Evolutionary conservation across 2,888 invertebrate genomes (phyloP), one percentile per base, ranked within the genome.

Genomic region (Andrena minutula): DNA sequence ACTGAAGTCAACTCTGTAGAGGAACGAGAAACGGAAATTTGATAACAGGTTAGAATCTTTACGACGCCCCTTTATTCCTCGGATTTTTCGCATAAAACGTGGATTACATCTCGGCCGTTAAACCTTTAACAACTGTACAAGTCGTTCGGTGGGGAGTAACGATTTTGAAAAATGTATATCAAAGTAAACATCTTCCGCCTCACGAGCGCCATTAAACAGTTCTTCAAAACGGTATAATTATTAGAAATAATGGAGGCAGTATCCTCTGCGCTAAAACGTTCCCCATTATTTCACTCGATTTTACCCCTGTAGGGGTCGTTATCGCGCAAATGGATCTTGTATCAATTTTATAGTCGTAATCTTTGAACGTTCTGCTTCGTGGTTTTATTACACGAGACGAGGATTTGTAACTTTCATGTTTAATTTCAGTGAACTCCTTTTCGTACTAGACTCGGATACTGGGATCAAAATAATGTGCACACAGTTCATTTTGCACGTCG

Each of bases 1-100:
- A 56, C 10, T 10, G 10, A 56, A 56, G 4, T 26, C 26, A 23
- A 12, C 56, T 56, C n/a, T 16, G 20, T 20, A 6, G 26, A 60
- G 23, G 20, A 28, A 4, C 35, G 23, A 23, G 41, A 10, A 60
- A 65, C 58, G 70, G 56, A 76, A 78, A 70, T 64, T 65, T 51
- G 76, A 76, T 76, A 76, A 76, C 58, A 70, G 58, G 51, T 58
- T 58, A 30, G 49, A 5, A 79, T 76, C 70, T 79, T 79, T 70
- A 65, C 58, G 70, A 79, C 53, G 60, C 60, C 35, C n/a, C 20
- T 77, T 69, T 75, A 35, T 35, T 56, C 30, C 53, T 47, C 10
- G 58, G 51, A 76, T 64, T 70, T 70, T 70, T 70, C 35, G 70
- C 64, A 53, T 65, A 70, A 79, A 76, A 65, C 58, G 49, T 60